Evolutionary conservation across 2,797 vertebrate genomes (phyloP), one percentile per base, ranked within the genome.

Genomic region (Enoplosus armatus): DNA sequence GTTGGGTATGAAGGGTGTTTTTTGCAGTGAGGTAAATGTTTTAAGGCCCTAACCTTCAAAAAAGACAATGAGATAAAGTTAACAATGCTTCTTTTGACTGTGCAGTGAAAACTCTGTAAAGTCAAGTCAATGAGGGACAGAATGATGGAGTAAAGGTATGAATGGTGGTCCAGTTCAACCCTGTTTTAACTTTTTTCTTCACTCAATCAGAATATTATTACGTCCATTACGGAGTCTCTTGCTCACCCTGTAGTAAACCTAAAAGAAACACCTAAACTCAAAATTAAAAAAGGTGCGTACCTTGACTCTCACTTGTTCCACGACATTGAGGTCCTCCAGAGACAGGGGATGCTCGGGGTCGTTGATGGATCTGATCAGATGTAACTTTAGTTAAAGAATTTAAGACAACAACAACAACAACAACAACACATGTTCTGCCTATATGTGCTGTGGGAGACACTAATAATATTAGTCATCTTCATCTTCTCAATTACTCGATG

Each of bases 311-410:
- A 97, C 55, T 89, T 98, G 96, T 86, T 98, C 98, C 71, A 99
- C 96, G 0, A 99, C 98, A 37, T 99, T 98, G 65, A 99, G 92
- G 50, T 99, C 97, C 84, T 99, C 98, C 69, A 99, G 95, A 3
- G 97, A 97, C 68, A 99, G 96, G 0, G 98, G 98, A 76, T 99
- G 98, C 80, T 99, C 98, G 0, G 97, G 98, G 89, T 99, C 97
- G 67, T 96, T 99, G 79, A 99, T 98, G 54, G 96, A 96, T 75
- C 96, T 95, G 86, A 99, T 98, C 64, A 98, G 95, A 97, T 98
- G 97, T 98, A 87, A 26, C 15, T 50, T 29, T 2, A 51, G 82
- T 94, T 90, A 94, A 92, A 75, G 85, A 85, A 59, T 26, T 51
- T 14, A 54, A 64, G 5, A 48, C n/a, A 50, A 15, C 12, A 61